These are phyloP conservation scores for Kryptopterus vitreolus DNA, from an alignment of 2,797 vertebrate genomes.

Conservation along the genomic window DNA sequence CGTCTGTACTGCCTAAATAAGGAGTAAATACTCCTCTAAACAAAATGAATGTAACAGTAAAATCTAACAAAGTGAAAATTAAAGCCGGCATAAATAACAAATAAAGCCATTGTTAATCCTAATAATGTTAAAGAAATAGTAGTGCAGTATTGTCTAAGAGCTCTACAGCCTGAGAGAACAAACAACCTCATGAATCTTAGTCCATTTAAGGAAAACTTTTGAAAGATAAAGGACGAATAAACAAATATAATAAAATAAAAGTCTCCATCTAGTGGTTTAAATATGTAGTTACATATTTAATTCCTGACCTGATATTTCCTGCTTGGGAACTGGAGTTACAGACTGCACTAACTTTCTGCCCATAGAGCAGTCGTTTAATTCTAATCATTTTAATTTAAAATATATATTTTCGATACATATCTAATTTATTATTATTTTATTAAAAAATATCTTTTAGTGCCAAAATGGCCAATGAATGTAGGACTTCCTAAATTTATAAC, in stretches of 20 bases:
- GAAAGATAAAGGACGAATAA: background rate
- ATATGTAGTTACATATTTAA: background rate
- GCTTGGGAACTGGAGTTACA: background rate
- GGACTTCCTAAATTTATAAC: background rate
- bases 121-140: background rate
- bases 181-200: background rate
- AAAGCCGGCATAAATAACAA: background rate
- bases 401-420: background rate
- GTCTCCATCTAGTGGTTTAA: slow-evolving; percentile 16
- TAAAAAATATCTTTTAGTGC: background rate
- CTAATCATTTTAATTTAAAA: background rate
- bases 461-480: background rate
- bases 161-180: background rate
- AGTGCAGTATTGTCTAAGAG: background rate
- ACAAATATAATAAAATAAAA: background rate
- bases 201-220: slow-evolving; percentile 5
- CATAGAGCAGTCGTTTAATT: background rate
- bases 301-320: background rate
- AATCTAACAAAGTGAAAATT: background rate
- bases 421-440: no score
- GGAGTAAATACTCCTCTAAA: background rate
- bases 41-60: background rate
- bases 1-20: no score
- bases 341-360: background rate
- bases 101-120: background rate